These are phyloP conservation scores for Lypha dubia DNA, from an alignment of 2,888 invertebrate species.

Conservation along the genomic window DNA sequence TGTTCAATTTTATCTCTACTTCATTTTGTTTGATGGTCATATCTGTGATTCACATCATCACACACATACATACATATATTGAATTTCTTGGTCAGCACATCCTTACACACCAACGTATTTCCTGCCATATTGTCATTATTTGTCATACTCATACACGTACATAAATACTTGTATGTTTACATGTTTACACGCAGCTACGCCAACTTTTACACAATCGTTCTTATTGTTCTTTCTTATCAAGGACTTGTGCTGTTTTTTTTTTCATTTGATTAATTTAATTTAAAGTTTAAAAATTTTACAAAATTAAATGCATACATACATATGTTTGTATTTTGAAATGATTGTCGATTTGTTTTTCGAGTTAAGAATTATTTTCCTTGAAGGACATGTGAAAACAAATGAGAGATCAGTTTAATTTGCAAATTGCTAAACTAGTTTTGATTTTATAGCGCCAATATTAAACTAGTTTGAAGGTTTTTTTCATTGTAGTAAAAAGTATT, in stretches of 20 bases:
- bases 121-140: conserved; percentile 36
- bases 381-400: conserved; percentile 8
- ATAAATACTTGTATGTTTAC: no score
- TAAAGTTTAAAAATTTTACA: conserved; percentile 11
- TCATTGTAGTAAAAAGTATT: no score
- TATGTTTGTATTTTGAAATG: conserved; percentile 10
- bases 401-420: neutral
- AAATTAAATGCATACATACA: neutral
- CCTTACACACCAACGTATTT: neutral
- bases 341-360: conserved; percentile 13
- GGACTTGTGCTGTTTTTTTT: conserved; percentile 20
- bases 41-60: neutral
- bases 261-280: conserved; percentile 35
- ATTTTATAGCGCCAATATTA: conserved; percentile 1
- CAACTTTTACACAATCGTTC: conserved; percentile 18
- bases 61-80: conserved; percentile 32
- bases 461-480: neutral
- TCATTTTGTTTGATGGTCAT: conserved; percentile 21
- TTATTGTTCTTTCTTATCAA: conserved; percentile 45
- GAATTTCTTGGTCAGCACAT: neutral
- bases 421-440: no score
- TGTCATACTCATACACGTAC: conserved; percentile 25
- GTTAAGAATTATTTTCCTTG: neutral
- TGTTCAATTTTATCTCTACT: conserved; percentile 53
- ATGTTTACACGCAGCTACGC: neutral